Percentiles rank a stretch among this genome's conserved stretches.
These are phyloP conservation scores for Phaonia tiefii DNA, from an alignment of 2,888 invertebrate species.

Conservation along the genomic window DNA sequence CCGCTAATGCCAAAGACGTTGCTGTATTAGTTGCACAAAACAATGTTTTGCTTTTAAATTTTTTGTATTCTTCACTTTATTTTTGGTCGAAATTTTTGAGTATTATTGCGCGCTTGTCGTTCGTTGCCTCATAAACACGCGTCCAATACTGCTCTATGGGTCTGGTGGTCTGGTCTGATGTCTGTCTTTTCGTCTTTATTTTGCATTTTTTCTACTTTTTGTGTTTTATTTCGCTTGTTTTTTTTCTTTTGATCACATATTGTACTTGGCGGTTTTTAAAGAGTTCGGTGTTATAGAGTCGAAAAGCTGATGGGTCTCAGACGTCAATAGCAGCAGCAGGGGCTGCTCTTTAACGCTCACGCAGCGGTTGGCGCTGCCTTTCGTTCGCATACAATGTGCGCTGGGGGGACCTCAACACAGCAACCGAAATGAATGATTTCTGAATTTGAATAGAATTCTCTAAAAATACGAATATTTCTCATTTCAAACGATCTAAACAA, in stretches of 20 bases:
- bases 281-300: constrained; percentile 61
- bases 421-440: constrained; percentile 29
- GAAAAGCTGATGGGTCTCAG: constrained; percentile 41
- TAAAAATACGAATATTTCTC: constrained; percentile 35
- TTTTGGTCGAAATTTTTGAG: constrained; percentile 18
- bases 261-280: constrained; percentile 64
- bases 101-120: constrained; percentile 66
- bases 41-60: neutral
- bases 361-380: neutral
- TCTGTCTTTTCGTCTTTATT: constrained; percentile 65
- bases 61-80: neutral
- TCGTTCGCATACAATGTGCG: no score
- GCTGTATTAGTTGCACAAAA: constrained; percentile 11
- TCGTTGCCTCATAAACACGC: constrained; percentile 66
- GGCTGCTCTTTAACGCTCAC: constrained; percentile 51
- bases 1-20: no score
- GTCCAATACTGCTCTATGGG: constrained; percentile 66
- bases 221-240: constrained; percentile 44
- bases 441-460: neutral
- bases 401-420: constrained; percentile 36
- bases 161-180: constrained; percentile 65
- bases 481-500: constrained; percentile 18
- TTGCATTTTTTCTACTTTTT: constrained; percentile 47
- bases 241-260: constrained; percentile 14
- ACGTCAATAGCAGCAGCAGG: constrained; percentile 48